Conservation (phyloP, 2,113 vertebrate genomes). For the Morone chrysops region DNA sequence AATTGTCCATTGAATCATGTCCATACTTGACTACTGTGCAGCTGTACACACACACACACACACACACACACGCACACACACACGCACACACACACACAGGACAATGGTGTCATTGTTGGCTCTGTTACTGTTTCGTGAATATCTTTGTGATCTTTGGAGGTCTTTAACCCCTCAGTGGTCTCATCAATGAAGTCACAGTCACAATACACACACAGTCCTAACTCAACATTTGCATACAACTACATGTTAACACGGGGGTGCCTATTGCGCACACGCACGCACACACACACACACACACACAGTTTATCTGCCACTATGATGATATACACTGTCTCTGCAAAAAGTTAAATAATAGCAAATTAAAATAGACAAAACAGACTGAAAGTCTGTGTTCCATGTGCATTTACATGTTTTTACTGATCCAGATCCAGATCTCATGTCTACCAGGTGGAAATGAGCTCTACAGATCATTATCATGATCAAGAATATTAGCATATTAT, state of each 20-base stretch:
- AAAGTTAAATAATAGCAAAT: no score
- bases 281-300: no score
- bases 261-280: no score
- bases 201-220: not conserved
- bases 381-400: no score
- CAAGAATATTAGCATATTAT: no score
- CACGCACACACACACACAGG: not conserved
- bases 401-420: no score
- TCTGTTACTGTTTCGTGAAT: not conserved
- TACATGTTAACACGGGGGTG: not conserved
- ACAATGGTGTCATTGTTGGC: not conserved
- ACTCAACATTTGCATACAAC: not conserved
- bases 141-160: not conserved
- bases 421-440: no score
- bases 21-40: not conserved
- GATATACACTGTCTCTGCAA: no score
- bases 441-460: no score
- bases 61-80: not conserved
- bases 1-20: not conserved
- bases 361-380: no score
- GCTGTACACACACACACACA: not conserved
- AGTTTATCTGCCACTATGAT: no score
- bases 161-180: not conserved
- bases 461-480: no score
- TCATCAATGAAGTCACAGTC: not conserved